These are phyloP conservation scores for Rhagoletis zephyria DNA, from an alignment of 1,140 invertebrate genomes.

Conservation along the genomic window DNA sequence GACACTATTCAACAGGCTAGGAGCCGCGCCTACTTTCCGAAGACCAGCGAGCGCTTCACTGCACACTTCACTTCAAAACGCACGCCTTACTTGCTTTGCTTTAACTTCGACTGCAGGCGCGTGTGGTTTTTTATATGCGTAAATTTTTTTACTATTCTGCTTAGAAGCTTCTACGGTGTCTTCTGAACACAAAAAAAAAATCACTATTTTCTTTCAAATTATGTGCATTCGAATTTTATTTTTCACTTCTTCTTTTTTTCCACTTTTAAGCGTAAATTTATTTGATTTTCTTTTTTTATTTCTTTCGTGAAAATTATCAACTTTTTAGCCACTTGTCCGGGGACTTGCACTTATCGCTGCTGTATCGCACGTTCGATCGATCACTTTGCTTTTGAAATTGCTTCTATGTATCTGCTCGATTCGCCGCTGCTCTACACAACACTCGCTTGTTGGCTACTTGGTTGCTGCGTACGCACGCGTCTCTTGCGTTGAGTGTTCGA, in stretches of 20 bases:
- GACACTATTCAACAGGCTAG: background rate
- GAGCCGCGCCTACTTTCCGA: background rate
- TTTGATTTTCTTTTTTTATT: background rate
- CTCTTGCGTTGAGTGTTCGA: constrained; percentile 42
- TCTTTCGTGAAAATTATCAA: background rate
- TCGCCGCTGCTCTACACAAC: constrained; percentile 3
- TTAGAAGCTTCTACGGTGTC: too few relatives aligned
- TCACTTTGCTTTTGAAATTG: constrained; percentile 1
- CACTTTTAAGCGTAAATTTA: too few relatives aligned
- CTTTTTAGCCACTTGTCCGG: background rate
- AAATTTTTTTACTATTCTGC: too few relatives aligned
- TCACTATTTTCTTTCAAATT: too few relatives aligned
- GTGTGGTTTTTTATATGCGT: background rate
- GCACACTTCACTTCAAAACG: background rate
- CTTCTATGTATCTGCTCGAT: too few relatives aligned
- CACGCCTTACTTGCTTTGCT: background rate
- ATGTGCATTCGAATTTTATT: too few relatives aligned
- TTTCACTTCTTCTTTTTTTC: too few relatives aligned
- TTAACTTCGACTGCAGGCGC: background rate
- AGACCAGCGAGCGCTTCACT: background rate
- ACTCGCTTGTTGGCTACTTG: background rate
- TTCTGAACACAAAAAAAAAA: too few relatives aligned
- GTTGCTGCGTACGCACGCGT: background rate
- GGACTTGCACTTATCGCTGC: background rate
- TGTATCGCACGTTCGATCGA: background rate